Percentiles rank a stretch among this genome's conserved stretches.
phyloP scores from a whole-genome alignment of 2,888 invertebrate species.

The Sipha maydis region DNA sequence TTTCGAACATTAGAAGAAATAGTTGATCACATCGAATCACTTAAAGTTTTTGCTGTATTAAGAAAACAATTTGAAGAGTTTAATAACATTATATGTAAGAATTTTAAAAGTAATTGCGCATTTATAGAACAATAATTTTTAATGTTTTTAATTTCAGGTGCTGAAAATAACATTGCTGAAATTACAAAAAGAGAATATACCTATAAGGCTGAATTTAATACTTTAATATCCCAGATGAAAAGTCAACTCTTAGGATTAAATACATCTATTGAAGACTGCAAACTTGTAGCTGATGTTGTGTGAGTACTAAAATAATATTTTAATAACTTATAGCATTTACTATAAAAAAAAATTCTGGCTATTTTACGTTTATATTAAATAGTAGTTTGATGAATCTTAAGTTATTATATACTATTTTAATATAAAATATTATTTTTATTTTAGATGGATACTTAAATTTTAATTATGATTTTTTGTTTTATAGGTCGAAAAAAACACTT shows the following conservation, averaged over 20 bases:
- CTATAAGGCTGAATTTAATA: constrained; percentile 18
- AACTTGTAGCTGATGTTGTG: neutral
- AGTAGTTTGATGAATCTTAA: neutral
- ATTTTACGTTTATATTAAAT: neutral
- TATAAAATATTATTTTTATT: no score
- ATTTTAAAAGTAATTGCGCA: neutral
- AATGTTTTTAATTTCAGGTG: constrained; percentile 18
- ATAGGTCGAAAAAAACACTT: no score
- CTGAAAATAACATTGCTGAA: neutral
- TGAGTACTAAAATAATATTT: neutral
- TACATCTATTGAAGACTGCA: neutral
- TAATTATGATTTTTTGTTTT: no score
- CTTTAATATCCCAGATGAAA: constrained; percentile 10
- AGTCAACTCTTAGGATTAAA: neutral
- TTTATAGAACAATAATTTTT: neutral
- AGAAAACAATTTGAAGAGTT: constrained; percentile 15
- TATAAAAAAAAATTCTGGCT: no score
- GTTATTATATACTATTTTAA: no score
- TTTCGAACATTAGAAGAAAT: constrained; percentile 8
- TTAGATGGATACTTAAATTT: no score
- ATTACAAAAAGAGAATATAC: constrained; percentile 18
- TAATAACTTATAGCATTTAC: no score
- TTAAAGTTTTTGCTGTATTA: constrained; percentile 10
- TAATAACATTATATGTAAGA: neutral
- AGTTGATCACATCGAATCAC: neutral